phyloP scores from a whole-genome alignment of 1,140 invertebrate genomes.

The Acyrthosiphon pisum region DNA sequence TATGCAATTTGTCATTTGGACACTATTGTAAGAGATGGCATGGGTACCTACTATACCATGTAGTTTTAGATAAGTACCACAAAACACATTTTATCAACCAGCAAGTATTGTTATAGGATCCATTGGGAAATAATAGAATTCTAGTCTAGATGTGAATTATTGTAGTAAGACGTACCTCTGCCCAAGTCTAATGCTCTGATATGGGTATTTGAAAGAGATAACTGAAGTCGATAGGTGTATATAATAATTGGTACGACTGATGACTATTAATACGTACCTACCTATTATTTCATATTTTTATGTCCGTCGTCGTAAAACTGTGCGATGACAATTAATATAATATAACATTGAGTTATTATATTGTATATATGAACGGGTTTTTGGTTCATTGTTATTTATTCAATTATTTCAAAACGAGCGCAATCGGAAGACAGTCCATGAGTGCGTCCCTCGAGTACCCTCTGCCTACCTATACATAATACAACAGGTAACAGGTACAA shows the following conservation, averaged over 20 bases:
- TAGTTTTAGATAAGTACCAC: too few species aligned
- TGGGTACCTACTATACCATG: too few species aligned
- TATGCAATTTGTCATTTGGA: too few species aligned
- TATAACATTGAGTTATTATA: not conserved
- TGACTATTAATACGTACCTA: not conserved
- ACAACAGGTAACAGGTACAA: not conserved
- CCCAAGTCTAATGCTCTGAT: not conserved
- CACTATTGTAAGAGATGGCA: too few species aligned
- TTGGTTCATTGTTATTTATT: not conserved
- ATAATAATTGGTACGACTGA: not conserved
- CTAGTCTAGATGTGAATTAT: too few species aligned
- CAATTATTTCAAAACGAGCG: not conserved
- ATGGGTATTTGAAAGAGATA: not conserved
- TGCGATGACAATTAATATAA: not conserved
- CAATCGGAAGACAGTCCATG: not conserved
- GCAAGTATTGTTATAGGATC: too few species aligned
- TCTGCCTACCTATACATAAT: not conserved
- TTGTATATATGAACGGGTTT: not conserved
- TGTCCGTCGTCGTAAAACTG: not conserved
- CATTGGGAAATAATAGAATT: too few species aligned
- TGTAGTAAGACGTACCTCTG: too few species aligned
- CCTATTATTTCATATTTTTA: not conserved
- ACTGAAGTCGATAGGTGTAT: not conserved
- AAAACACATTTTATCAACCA: too few species aligned
- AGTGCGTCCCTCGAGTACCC: not conserved